phyloP scores from a whole-genome alignment of 2,113 vertebrate species.

The Kryptolebias marmoratus region DNA sequence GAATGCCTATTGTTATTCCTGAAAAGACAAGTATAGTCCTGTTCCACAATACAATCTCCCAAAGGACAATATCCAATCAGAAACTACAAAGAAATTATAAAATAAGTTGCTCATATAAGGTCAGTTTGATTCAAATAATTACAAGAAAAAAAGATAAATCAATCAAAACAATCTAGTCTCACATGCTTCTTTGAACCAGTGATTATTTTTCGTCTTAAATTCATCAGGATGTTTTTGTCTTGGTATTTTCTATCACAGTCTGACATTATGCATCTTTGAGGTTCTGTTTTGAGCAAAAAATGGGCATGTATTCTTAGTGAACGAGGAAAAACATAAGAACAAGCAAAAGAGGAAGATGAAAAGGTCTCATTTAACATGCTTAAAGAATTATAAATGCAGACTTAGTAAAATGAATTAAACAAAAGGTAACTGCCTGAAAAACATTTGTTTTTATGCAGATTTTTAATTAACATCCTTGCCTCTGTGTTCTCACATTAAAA shows the following conservation, averaged over 20 bases:
- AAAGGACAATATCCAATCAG: not conserved
- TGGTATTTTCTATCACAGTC: not conserved
- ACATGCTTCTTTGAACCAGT: too few relatives aligned
- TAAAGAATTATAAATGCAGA: not conserved
- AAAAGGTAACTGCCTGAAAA: not conserved
- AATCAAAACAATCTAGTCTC: not conserved
- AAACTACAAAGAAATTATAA: not conserved
- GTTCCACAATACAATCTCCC: not conserved
- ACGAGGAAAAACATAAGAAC: not conserved
- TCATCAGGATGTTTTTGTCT: not conserved
- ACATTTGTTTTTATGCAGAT: not conserved
- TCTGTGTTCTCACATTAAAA: constrained; percentile 4
- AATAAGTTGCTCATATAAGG: not conserved
- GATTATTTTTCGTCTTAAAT: not conserved
- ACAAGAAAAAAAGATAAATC: not conserved
- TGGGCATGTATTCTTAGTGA: not conserved
- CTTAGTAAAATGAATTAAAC: too few relatives aligned
- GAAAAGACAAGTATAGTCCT: not conserved
- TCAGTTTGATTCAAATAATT: constrained; percentile 7
- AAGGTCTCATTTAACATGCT: not conserved
- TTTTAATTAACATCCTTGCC: not conserved
- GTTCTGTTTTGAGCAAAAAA: not conserved
- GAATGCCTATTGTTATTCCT: not conserved
- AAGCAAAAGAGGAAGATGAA: not conserved
- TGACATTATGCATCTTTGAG: constrained; percentile 6